A percentile compares a stretch with the other conserved stretches of the same genome.
Evolutionary conservation across 1,140 invertebrate species (phyloP).

Genomic region (Eupeodes corollae): DNA sequence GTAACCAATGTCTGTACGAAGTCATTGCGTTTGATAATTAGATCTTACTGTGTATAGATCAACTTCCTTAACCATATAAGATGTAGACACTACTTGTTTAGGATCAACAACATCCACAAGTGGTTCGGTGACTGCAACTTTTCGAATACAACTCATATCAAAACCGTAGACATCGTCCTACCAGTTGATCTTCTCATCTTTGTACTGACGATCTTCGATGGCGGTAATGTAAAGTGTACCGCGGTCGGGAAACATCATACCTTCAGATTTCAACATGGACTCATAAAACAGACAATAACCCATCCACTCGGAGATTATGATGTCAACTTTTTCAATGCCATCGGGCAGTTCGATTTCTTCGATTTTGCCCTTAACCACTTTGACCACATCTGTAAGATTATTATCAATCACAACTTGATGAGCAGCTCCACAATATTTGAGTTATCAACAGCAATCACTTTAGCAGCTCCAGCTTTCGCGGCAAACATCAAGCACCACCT

Average conservation of each 20-base stretch:
- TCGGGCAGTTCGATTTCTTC: slow-evolving; percentile 67
- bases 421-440: slow-evolving; percentile 94
- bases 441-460: slow-evolving; percentile 93
- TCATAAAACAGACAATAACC: slow-evolving; percentile 96
- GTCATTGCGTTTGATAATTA: slow-evolving; percentile 82
- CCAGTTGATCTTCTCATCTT: slow-evolving; percentile 99
- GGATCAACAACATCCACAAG: slow-evolving; percentile 97
- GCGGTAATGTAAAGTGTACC: slow-evolving; percentile 81
- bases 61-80: slow-evolving; percentile 86
- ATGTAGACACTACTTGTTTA: slow-evolving; percentile 89
- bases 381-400: slow-evolving; percentile 70
- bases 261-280: slow-evolving; percentile 78
- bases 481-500: slow-evolving; percentile 98
- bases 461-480: slow-evolving; percentile 92
- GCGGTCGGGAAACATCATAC: slow-evolving; percentile 77
- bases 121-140: slow-evolving; percentile 95
- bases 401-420: slow-evolving; percentile 84
- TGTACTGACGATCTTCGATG: slow-evolving; percentile 98
- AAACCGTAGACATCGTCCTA: slow-evolving; percentile 99
- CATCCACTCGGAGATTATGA: slow-evolving; percentile 99
- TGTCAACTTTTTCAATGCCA: slow-evolving; percentile 81
- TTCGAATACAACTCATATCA: slow-evolving; percentile 96
- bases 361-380: slow-evolving; percentile 91
- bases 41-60: slow-evolving; percentile 92
- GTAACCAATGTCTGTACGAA: slow-evolving; percentile 97